These are phyloP conservation scores for Rhodophaea formosa DNA, from an alignment of 2,888 invertebrate species.

Conservation along the genomic window DNA sequence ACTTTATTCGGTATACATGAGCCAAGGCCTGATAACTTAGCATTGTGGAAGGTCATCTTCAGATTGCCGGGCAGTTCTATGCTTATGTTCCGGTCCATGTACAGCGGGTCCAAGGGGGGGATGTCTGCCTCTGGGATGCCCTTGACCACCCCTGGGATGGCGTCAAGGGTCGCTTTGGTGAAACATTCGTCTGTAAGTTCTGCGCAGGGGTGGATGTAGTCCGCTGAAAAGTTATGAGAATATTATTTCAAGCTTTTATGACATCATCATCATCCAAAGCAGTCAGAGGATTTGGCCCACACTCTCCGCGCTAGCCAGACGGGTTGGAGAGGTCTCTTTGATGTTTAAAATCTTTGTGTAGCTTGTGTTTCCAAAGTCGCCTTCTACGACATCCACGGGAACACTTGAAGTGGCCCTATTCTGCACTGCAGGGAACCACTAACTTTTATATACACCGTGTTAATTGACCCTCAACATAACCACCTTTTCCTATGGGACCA, in stretches of 20 bases:
- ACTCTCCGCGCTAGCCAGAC: too few species aligned
- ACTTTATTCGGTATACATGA: conserved; percentile 70
- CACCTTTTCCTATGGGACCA: too few species aligned
- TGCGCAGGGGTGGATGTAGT: conserved; percentile 70
- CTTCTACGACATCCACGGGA: too few species aligned
- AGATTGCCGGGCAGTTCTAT: conserved; percentile 69
- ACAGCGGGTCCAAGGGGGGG: conserved; percentile 62
- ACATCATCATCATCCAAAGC: neutral
- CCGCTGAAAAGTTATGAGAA: conserved; percentile 47
- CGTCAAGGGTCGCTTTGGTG: conserved; percentile 68
- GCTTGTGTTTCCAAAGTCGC: too few species aligned
- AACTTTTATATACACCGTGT: too few species aligned
- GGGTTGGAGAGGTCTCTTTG: too few species aligned
- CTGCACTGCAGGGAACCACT: too few species aligned
- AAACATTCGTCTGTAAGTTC: conserved; percentile 71
- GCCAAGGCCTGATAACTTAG: conserved; percentile 61
- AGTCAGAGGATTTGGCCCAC: too few species aligned
- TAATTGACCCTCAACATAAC: too few species aligned
- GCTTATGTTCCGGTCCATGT: conserved; percentile 66
- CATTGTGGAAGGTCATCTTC: conserved; percentile 73
- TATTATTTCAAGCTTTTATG: neutral
- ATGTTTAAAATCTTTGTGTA: too few species aligned
- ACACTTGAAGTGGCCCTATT: too few species aligned
- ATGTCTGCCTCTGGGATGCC: conserved; percentile 71
- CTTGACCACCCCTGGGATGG: conserved; percentile 68